These are phyloP conservation scores for Nettapus auritus DNA, from an alignment of 2,113 vertebrate genomes.

Conservation along the genomic window DNA sequence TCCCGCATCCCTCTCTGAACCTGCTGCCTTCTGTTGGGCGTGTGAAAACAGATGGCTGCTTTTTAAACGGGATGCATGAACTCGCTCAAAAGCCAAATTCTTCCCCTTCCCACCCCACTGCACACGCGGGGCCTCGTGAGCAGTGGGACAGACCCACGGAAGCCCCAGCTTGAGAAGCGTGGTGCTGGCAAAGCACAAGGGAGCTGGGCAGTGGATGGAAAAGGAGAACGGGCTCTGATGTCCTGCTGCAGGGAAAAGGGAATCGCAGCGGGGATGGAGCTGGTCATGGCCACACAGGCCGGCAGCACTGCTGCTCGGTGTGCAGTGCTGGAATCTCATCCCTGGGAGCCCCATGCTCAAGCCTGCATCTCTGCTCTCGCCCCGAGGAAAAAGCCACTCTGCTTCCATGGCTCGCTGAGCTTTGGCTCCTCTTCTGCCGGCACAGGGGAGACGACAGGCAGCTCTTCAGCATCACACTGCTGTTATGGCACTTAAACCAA, in stretches of 20 bases:
- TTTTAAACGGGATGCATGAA: not conserved
- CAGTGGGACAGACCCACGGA: not conserved
- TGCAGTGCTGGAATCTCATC: not conserved
- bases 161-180: not conserved
- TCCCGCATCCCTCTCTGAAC: slow-evolving; percentile 22
- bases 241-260: not conserved
- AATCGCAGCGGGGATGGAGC: not conserved
- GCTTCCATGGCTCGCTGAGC: not conserved
- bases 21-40: slow-evolving; percentile 46
- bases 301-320: rapidly evolving
- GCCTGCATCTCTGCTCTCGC: rapidly evolving
- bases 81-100: slow-evolving; percentile 48
- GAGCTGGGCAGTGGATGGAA: not conserved
- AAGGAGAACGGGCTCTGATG: not conserved
- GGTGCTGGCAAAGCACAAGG: not conserved
- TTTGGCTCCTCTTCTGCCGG: not conserved
- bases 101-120: not conserved
- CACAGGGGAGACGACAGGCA: not conserved
- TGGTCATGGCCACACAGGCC: not conserved
- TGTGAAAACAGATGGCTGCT: slow-evolving; percentile 52
- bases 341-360: not conserved
- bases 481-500: not conserved
- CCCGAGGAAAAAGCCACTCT: rapidly evolving
- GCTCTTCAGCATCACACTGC: not conserved
- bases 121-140: slow-evolving; percentile 25